Percentiles rank a stretch among this genome's conserved stretches.
phyloP scores from a whole-genome alignment of 2,888 invertebrate genomes.

The Leptopterna dolabrata region DNA sequence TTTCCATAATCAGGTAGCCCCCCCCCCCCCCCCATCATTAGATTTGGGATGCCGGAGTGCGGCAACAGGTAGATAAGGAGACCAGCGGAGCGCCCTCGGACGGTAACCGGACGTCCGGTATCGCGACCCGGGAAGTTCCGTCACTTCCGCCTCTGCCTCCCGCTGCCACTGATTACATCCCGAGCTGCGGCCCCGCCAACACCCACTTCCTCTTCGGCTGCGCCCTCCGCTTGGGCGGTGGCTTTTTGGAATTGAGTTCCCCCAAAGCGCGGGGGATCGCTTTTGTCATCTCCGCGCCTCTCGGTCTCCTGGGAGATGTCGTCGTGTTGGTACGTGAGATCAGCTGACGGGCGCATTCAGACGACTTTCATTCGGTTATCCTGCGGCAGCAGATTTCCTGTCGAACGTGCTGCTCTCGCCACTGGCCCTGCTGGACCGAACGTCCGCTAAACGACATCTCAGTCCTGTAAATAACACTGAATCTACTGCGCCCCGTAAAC shows the following conservation, averaged over 20 bases:
- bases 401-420: background rate
- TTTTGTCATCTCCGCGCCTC: constrained; percentile 20
- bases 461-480: no score
- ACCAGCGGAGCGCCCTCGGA: constrained; percentile 15
- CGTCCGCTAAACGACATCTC: no score
- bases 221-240: constrained; percentile 41
- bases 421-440: no score
- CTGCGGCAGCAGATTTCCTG: background rate
- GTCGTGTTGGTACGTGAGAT: background rate
- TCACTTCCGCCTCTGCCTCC: constrained; percentile 41
- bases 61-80: constrained; percentile 50
- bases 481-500: no score
- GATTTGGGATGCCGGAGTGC: background rate
- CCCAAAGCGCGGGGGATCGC: constrained; percentile 22
- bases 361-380: background rate
- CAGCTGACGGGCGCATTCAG: background rate
- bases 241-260: constrained; percentile 33
- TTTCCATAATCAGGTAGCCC: constrained; percentile 47
- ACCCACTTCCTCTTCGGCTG: constrained; percentile 51
- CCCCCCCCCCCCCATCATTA: no score
- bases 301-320: background rate
- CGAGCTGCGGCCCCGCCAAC: constrained; percentile 27
- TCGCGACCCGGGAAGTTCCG: constrained; percentile 53
- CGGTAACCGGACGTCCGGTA: constrained; percentile 52
- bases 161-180: constrained; percentile 46